Evolutionary conservation across 1,140 invertebrate species (phyloP).

Genomic region (Polypedilum pembai): DNA sequence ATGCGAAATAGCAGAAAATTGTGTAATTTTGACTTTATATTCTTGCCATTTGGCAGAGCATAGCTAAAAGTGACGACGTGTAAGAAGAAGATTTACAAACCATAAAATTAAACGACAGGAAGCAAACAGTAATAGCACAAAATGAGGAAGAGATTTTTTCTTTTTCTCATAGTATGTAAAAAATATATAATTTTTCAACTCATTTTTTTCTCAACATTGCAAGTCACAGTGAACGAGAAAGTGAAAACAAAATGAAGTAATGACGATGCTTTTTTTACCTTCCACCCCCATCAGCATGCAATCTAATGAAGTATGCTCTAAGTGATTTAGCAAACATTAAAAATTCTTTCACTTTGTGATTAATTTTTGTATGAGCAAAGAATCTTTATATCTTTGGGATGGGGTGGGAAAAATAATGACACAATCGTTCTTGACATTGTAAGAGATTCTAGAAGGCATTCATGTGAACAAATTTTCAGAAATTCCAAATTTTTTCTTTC

Average conservation of each 20-base stretch:
- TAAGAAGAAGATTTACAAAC: neutral
- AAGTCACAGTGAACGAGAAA: neutral
- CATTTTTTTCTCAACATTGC: neutral
- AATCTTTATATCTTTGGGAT: too few species aligned
- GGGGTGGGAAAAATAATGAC: neutral
- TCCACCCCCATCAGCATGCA: neutral
- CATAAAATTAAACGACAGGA: conserved; percentile 13
- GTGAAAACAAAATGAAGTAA: neutral
- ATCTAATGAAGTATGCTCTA: conserved; percentile 8
- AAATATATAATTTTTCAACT: too few species aligned
- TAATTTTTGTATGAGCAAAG: neutral
- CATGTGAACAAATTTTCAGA: too few species aligned
- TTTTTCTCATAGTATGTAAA: too few species aligned
- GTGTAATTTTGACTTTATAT: conserved; percentile 1
- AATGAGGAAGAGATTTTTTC: conserved; percentile 9
- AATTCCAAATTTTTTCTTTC: too few species aligned
- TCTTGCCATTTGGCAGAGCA: neutral
- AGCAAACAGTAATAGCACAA: neutral
- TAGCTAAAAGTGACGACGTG: neutral
- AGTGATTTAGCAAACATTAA: conserved; percentile 1
- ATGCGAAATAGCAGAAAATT: conserved; percentile 1
- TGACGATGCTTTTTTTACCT: conserved; percentile 2
- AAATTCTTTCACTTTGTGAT: neutral
- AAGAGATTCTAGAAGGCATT: too few species aligned
- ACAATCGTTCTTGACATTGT: too few species aligned